Percentiles rank a stretch among this genome's conserved stretches.
Evolutionary conservation across 1,140 invertebrate genomes (phyloP).

Genomic region (Drosophila dunni): DNA sequence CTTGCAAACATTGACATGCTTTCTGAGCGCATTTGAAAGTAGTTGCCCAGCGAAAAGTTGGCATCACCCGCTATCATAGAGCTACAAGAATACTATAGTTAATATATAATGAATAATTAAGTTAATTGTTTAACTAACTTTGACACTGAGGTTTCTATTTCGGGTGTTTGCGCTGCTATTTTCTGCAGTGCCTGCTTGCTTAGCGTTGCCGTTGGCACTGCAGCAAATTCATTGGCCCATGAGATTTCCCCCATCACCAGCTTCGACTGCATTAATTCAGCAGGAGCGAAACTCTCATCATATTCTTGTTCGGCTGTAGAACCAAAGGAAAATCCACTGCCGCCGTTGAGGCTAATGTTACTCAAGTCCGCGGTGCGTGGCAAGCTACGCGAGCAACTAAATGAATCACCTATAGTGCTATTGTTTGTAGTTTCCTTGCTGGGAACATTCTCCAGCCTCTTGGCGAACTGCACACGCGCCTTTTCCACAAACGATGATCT

Average conservation of each 20-base stretch:
- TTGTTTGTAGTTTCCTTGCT: slow-evolving; percentile 23
- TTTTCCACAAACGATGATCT: slow-evolving; percentile 72
- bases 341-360: slow-evolving; percentile 61
- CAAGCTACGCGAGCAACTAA: slow-evolving; percentile 62
- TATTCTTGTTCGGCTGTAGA: slow-evolving; percentile 34
- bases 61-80: slow-evolving; percentile 70
- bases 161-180: slow-evolving; percentile 37
- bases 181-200: slow-evolving; percentile 72
- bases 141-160: slow-evolving; percentile 65
- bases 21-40: slow-evolving; percentile 76
- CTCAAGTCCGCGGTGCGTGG: slow-evolving; percentile 76
- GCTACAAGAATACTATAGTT: slow-evolving; percentile 27
- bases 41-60: slow-evolving; percentile 76
- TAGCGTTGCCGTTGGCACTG: slow-evolving; percentile 67
- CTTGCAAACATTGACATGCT: slow-evolving; percentile 65
- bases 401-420: slow-evolving; percentile 50
- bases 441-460: slow-evolving; percentile 54
- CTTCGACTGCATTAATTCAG: slow-evolving; percentile 78
- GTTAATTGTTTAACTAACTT: slow-evolving; percentile 53
- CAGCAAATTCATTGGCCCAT: slow-evolving; percentile 77
- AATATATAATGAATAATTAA: neutral
- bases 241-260: slow-evolving; percentile 73
- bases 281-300: slow-evolving; percentile 72
- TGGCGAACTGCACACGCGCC: slow-evolving; percentile 55
- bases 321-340: slow-evolving; percentile 67